phyloP scores from a whole-genome alignment of 2,113 vertebrate genomes.

The Trochalopteron elliotii region DNA sequence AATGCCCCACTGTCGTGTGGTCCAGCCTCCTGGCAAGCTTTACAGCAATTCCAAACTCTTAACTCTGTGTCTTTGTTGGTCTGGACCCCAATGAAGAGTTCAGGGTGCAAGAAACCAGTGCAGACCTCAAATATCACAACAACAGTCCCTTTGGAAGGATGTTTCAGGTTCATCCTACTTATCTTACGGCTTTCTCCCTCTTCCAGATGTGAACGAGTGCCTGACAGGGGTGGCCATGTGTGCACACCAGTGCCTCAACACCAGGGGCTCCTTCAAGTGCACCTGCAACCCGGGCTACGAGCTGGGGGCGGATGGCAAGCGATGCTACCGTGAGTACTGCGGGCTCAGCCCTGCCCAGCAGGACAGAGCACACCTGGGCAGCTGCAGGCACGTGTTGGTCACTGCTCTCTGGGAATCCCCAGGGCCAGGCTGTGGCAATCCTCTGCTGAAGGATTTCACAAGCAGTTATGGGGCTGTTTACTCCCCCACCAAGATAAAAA shows the following conservation, averaged over 20 bases:
- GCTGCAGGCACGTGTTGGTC: not conserved
- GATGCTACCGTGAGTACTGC: slow-evolving; percentile 88
- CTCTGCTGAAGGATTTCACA: not conserved
- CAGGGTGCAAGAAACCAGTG: not conserved
- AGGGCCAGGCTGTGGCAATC: not conserved
- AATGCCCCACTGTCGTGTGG: accelerated
- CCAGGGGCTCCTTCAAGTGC: slow-evolving; percentile 85
- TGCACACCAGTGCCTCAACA: slow-evolving; percentile 90
- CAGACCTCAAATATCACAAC: not conserved
- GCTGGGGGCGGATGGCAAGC: slow-evolving; percentile 85
- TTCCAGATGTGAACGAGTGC: slow-evolving; percentile 90
- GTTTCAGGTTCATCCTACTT: not conserved
- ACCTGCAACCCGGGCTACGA: slow-evolving; percentile 87
- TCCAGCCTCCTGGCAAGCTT: not conserved
- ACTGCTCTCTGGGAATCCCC: accelerated
- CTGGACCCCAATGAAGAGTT: not conserved
- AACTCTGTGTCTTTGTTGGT: no score
- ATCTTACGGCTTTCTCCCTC: accelerated
- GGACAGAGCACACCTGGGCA: not conserved
- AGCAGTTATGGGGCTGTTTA: not conserved
- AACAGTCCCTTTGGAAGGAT: accelerated
- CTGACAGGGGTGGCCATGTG: slow-evolving; percentile 73
- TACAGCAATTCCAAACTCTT: not conserved
- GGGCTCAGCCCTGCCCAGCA: not conserved
- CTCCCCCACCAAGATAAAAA: not conserved